Evolutionary conservation across 2,797 vertebrate species (phyloP), one percentile per base, ranked within the genome.

Genomic region (Danio kyathit): DNA sequence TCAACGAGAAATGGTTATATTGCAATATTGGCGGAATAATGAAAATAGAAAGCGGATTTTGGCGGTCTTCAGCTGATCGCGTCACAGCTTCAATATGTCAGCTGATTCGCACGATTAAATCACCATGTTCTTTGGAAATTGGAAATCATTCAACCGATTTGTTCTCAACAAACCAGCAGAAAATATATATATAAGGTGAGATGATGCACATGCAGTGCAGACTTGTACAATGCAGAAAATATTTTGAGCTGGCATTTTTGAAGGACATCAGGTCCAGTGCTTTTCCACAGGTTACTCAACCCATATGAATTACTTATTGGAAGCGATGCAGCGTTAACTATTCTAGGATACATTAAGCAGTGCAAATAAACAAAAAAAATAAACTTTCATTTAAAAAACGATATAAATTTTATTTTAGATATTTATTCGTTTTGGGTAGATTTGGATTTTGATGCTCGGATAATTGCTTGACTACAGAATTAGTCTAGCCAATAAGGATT

Each of bases 81-180:
- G 44, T 14, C 56, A 51, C 70, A 61, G 29, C 21, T 67, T 61
- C 54, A 43, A 80, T 83, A 74, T 86, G 75, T 87, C 74, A 86
- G 54, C 79, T 67, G 84, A 76, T 73, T 81, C 82, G 66, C 84
- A 63, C 83, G 85, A 81, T 86, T 84, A 88, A 80, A 86, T 85
- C 83, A 74, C 82, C 84, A 80, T 81, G 85, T 88, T 87, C 82
- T 88, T 86, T 86, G 72, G 80, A 90, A 90, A 91, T 90, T 89
- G 86, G 77, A 92, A 90, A 85, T 65, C 88, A 86, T 71, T 88
- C 86, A 87, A 85, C 81, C 88, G 85, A 75, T 81, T 82, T 83
- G 69, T 86, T 81, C 71, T 59, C 84, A 82, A 61, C 69, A 72
- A 79, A 48, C 56, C 43, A 82, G 77, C 82, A 89, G 82, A 82